Evolutionary conservation across 2,113 vertebrate species (phyloP).

Genomic region (Mandrillus leucophaeus): DNA sequence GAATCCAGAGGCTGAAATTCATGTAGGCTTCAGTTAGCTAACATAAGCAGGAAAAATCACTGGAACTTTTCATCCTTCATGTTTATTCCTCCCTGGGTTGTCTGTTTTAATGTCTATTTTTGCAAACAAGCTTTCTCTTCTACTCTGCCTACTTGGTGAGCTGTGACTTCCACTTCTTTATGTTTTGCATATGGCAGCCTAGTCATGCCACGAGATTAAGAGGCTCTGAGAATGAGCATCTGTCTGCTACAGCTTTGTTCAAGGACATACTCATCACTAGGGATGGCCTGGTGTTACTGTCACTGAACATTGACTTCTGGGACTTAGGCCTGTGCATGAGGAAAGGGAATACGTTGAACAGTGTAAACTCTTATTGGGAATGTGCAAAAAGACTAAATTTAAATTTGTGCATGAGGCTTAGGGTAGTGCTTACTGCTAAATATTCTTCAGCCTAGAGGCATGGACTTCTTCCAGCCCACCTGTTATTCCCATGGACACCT

Average conservation of each 20-base stretch:
- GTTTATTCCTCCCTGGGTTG: neutral
- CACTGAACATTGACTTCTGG: neutral
- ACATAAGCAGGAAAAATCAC: neutral
- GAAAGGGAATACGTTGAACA: neutral
- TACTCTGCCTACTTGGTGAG: neutral
- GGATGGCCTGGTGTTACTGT: neutral
- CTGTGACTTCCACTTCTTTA: neutral
- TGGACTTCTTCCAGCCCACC: neutral
- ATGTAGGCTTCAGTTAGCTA: neutral
- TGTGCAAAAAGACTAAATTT: neutral
- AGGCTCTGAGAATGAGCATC: neutral
- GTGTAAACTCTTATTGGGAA: neutral
- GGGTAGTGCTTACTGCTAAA: neutral
- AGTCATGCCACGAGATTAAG: neutral
- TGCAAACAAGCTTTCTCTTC: neutral
- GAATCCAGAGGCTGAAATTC: neutral
- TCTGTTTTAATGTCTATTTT: neutral
- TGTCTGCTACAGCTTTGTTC: neutral
- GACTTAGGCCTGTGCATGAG: neutral
- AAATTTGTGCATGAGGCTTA: neutral
- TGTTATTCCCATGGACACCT: neutral
- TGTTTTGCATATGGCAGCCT: neutral
- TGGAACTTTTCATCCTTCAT: neutral
- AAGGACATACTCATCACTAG: neutral
- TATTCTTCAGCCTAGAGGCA: neutral